Conservation (phyloP, 2,888 invertebrate species). For the Euplexia lucipara region DNA sequence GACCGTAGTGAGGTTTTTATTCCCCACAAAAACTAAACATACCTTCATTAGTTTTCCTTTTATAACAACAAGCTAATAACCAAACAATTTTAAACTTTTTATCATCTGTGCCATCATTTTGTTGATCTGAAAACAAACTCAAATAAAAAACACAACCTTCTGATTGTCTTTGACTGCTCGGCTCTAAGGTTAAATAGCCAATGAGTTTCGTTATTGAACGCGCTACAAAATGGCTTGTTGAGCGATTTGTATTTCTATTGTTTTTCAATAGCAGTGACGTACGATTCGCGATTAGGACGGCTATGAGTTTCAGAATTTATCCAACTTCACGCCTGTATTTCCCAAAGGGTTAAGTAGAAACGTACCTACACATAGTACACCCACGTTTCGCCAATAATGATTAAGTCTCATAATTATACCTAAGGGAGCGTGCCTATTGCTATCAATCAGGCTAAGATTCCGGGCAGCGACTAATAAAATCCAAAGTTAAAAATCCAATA, state of each 20-base stretch:
- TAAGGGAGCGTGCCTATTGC: no score
- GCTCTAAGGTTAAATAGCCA: not conserved
- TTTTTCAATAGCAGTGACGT: not conserved
- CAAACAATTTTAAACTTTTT: constrained; percentile 26
- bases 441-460: no score
- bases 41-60: not conserved
- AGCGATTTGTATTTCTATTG: not conserved
- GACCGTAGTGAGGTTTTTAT: constrained; percentile 7
- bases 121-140: constrained; percentile 20
- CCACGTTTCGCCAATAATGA: no score
- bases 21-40: not conserved
- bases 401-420: no score
- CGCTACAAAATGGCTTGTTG: not conserved
- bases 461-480: no score
- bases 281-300: not conserved
- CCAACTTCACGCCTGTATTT: no score
- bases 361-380: no score
- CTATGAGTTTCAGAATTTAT: not conserved
- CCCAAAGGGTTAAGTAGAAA: no score
- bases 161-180: not conserved
- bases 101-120: constrained; percentile 10
- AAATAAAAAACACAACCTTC: constrained; percentile 5
- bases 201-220: not conserved
- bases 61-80: constrained; percentile 2
- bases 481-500: no score